These are phyloP conservation scores for Himalopsyche japonica DNA, from an alignment of 2,888 invertebrate species.

Conservation along the genomic window DNA sequence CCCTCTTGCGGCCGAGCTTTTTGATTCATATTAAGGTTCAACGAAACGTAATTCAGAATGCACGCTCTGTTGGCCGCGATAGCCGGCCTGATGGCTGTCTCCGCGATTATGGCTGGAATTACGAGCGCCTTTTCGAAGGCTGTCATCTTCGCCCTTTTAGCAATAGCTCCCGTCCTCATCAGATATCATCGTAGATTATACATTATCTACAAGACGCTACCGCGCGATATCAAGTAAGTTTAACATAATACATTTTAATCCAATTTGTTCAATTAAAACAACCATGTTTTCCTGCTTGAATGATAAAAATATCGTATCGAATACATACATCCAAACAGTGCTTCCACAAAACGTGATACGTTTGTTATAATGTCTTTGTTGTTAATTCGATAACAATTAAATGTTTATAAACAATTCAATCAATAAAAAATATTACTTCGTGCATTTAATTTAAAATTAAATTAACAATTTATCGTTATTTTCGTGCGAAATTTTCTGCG, in stretches of 20 bases:
- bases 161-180: constrained; percentile 59
- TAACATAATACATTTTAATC: neutral
- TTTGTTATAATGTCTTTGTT: no score
- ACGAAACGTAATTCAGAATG: constrained; percentile 49
- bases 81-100: constrained; percentile 59
- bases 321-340: no score
- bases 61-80: constrained; percentile 59
- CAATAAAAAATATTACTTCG: no score
- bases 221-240: constrained; percentile 70
- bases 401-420: no score
- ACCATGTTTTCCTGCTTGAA: neutral
- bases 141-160: constrained; percentile 69
- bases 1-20: neutral
- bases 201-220: constrained; percentile 67
- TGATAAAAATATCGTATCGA: neutral
- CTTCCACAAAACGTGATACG: no score
- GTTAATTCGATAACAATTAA: no score
- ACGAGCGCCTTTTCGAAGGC: constrained; percentile 68
- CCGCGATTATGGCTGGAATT: constrained; percentile 61
- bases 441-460: no score
- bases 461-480: no score
- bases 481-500: no score
- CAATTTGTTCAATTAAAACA: neutral
- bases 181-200: constrained; percentile 62
- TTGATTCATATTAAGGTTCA: neutral